Conservation (phyloP, 2,113 vertebrate species). For the Pseudolaguvia tuberculata region DNA sequence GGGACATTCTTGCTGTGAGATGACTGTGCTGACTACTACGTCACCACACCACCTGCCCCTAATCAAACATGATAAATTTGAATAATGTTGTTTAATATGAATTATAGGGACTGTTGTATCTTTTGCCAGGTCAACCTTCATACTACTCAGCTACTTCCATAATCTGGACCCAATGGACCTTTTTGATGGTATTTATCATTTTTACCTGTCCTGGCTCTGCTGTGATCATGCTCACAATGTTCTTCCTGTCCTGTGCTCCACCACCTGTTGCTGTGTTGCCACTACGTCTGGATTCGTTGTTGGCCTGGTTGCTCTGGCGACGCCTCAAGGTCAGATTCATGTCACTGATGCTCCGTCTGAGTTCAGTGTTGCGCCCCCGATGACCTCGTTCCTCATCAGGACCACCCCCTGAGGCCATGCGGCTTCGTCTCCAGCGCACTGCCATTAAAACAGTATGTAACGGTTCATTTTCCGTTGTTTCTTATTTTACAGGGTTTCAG, state of each 20-base stretch:
- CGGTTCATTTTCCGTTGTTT: not conserved
- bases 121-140: not conserved
- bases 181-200: no score
- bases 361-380: constrained; percentile 76
- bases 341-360: constrained; percentile 87
- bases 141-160: not conserved
- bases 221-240: constrained; percentile 81
- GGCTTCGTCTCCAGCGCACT: constrained; percentile 75
- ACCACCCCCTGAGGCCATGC: constrained; percentile 76
- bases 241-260: constrained; percentile 72
- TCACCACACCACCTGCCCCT: no score
- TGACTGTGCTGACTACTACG: no score
- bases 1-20: no score
- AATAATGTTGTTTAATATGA: not conserved
- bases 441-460: constrained; percentile 28
- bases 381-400: constrained; percentile 67
- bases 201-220: constrained; percentile 63
- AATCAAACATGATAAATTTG: not conserved
- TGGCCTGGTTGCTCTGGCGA: constrained; percentile 70
- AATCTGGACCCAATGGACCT: not conserved
- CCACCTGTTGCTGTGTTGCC: constrained; percentile 55
- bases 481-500: constrained; percentile 8
- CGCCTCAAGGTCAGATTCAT: constrained; percentile 83
- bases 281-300: constrained; percentile 52
- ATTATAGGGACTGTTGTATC: not conserved